Conservation (phyloP, 2,888 invertebrate genomes). For the Apodemia zela region DNA sequence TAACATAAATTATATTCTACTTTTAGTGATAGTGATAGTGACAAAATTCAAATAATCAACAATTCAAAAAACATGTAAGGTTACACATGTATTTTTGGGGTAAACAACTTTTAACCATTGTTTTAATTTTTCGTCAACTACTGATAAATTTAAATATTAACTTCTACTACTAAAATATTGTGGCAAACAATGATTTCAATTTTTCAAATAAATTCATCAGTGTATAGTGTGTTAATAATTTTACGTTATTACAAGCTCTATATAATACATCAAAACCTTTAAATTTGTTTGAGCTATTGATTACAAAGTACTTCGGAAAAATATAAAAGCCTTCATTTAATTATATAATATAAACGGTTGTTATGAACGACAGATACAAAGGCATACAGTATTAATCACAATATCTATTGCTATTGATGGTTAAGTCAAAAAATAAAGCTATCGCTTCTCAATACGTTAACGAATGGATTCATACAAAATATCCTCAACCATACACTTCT, state of each 20-base stretch:
- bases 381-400: constrained; percentile 21
- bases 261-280: not conserved
- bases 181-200: not conserved
- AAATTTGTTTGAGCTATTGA: not conserved
- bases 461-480: constrained; percentile 6
- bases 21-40: not conserved
- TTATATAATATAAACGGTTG: constrained; percentile 20
- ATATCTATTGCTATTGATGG: constrained; percentile 19
- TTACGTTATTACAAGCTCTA: not conserved
- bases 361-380: constrained; percentile 19
- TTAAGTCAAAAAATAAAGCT: not conserved
- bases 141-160: not conserved
- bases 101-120: no score
- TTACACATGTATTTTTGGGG: no score
- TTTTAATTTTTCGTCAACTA: no score
- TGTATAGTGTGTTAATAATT: not conserved
- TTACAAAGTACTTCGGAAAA: constrained; percentile 14
- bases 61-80: no score
- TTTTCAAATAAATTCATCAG: not conserved
- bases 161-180: not conserved
- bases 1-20: not conserved
- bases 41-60: no score
- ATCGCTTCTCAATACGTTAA: constrained; percentile 12
- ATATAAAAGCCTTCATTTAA: constrained; percentile 14
- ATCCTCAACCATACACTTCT: not conserved